Percentiles rank a stretch among this genome's conserved stretches.
Evolutionary conservation across 2,113 vertebrate species (phyloP).

Genomic region (Semnornis frantzii): DNA sequence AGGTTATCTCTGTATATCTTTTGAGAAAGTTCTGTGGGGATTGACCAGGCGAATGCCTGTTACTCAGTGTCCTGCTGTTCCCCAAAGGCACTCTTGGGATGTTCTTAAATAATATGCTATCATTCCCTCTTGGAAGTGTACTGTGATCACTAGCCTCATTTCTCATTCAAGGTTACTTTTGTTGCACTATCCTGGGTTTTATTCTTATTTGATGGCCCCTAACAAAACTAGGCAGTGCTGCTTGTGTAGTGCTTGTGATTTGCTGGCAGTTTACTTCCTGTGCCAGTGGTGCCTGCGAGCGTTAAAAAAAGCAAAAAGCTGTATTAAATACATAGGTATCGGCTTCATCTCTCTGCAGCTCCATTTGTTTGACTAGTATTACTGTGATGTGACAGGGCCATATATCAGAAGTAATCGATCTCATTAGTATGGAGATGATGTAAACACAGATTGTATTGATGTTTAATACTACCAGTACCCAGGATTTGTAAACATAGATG

Average conservation of each 20-base stretch:
- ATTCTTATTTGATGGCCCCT: slow-evolving; percentile 29
- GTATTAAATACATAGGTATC: slow-evolving; percentile 48
- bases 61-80: slow-evolving; percentile 33
- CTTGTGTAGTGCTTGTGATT: background rate
- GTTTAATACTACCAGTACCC: slow-evolving; percentile 71
- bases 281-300: background rate
- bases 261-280: background rate
- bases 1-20: slow-evolving; percentile 39
- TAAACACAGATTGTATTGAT: slow-evolving; percentile 80
- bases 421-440: slow-evolving; percentile 86
- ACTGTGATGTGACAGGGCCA: slow-evolving; percentile 73
- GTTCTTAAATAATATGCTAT: slow-evolving; percentile 25
- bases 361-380: slow-evolving; percentile 83
- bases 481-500: slow-evolving; percentile 72
- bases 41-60: background rate
- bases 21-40: background rate
- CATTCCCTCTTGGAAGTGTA: slow-evolving; percentile 56
- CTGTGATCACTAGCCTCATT: slow-evolving; percentile 44
- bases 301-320: background rate
- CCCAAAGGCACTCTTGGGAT: slow-evolving; percentile 2
- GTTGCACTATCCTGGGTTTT: slow-evolving; percentile 8
- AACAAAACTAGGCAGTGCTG: background rate
- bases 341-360: slow-evolving; percentile 44
- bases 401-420: slow-evolving; percentile 83
- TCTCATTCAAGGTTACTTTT: slow-evolving; percentile 64